phyloP scores from a whole-genome alignment of 2,888 invertebrate species.

The Bombylius major region DNA sequence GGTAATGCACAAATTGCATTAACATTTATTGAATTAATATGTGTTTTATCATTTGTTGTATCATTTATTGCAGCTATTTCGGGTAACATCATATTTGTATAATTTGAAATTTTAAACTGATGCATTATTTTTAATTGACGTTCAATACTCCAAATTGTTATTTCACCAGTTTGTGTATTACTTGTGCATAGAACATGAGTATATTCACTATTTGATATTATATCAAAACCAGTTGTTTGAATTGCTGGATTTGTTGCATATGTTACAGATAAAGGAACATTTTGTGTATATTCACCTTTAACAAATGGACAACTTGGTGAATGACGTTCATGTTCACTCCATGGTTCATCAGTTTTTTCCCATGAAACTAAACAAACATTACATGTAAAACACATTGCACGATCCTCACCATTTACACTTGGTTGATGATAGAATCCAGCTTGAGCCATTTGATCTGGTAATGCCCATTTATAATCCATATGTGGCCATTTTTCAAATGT shows the following conservation, averaged over 20 bases:
- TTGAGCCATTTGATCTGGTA: slow-evolving; percentile 93
- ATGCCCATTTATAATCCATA: slow-evolving; percentile 94
- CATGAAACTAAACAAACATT: slow-evolving; percentile 90
- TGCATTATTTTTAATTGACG: slow-evolving; percentile 56
- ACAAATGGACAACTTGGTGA: slow-evolving; percentile 90
- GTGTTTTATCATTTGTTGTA: slow-evolving; percentile 14
- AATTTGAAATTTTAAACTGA: slow-evolving; percentile 39
- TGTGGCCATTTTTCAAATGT: slow-evolving; percentile 94
- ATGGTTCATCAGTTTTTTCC: slow-evolving; percentile 94
- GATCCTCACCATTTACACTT: slow-evolving; percentile 76
- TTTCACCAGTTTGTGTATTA: slow-evolving; percentile 44
- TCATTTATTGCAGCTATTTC: slow-evolving; percentile 23
- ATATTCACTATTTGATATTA: slow-evolving; percentile 49
- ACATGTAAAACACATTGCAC: slow-evolving; percentile 94
- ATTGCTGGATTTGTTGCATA: slow-evolving; percentile 71
- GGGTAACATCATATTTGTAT: slow-evolving; percentile 27
- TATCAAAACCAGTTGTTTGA: slow-evolving; percentile 40
- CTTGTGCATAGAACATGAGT: slow-evolving; percentile 46
- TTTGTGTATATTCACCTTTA: slow-evolving; percentile 87
- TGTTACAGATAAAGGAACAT: slow-evolving; percentile 79
- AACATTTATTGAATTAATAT: slow-evolving; percentile 34
- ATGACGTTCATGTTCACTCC: slow-evolving; percentile 93
- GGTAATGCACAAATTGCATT: slow-evolving; percentile 59
- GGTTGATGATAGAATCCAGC: slow-evolving; percentile 95
- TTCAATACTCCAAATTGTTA: slow-evolving; percentile 74